phyloP scores from a whole-genome alignment of 2,888 invertebrate species.

The Cantharis flavilabris region DNA sequence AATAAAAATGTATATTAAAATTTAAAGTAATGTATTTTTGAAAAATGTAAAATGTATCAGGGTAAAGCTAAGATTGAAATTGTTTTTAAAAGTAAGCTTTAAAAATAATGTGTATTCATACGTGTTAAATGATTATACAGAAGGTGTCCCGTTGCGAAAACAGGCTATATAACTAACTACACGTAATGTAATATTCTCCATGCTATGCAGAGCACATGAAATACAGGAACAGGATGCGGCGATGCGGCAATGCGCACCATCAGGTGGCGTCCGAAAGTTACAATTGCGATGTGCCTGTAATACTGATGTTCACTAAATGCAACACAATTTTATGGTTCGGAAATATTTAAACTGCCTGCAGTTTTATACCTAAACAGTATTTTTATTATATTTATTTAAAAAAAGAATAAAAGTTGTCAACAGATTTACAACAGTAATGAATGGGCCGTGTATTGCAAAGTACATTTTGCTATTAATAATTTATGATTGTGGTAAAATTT shows the following conservation, averaged over 20 bases:
- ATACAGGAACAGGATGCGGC: constrained; percentile 50
- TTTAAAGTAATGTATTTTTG: background rate
- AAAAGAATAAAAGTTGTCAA: background rate
- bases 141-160: constrained; percentile 48
- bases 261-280: constrained; percentile 51
- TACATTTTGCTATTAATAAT: background rate
- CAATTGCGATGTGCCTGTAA: constrained; percentile 53
- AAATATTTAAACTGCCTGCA: background rate
- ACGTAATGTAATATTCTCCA: constrained; percentile 52
- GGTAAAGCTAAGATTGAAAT: background rate
- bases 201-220: constrained; percentile 48
- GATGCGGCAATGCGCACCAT: constrained; percentile 52
- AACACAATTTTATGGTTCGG: constrained; percentile 16
- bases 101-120: background rate
- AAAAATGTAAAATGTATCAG: background rate
- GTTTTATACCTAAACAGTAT: background rate
- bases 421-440: background rate
- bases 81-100: background rate
- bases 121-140: constrained; percentile 25
- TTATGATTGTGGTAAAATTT: background rate
- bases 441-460: background rate
- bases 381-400: background rate
- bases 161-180: constrained; percentile 40
- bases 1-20: background rate
- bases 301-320: constrained; percentile 49